These are phyloP conservation scores for Xestobium rufovillosum DNA, from an alignment of 2,888 invertebrate genomes.

Conservation along the genomic window DNA sequence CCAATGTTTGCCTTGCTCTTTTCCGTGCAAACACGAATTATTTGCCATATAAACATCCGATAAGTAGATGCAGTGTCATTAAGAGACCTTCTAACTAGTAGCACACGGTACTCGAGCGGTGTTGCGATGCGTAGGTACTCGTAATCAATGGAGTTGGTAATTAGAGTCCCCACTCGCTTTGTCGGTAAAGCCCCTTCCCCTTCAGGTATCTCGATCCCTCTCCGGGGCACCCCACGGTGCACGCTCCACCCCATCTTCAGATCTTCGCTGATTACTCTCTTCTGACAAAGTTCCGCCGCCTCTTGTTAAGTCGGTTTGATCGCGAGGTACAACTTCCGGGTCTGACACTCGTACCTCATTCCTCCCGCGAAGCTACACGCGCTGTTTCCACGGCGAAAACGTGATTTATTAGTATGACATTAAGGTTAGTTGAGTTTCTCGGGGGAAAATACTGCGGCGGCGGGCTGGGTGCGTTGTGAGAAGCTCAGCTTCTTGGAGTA, in stretches of 20 bases:
- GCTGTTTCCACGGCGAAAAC: slow-evolving; percentile 9
- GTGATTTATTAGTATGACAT: slow-evolving; percentile 16
- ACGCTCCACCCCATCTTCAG: slow-evolving; percentile 33
- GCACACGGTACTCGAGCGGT: too few species aligned
- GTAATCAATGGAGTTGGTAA: slow-evolving; percentile 25
- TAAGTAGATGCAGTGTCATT: too few species aligned
- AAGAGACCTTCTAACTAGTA: too few species aligned
- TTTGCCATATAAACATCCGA: too few species aligned
- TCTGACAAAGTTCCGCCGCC: slow-evolving; percentile 31
- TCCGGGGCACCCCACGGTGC: slow-evolving; percentile 40
- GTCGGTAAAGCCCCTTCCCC: slow-evolving; percentile 32
- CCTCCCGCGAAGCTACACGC: slow-evolving; percentile 16
- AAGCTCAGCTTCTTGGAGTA: not conserved
- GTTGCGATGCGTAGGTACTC: too few species aligned
- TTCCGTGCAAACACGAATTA: too few species aligned
- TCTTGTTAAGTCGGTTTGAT: slow-evolving; percentile 31
- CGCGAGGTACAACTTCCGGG: slow-evolving; percentile 31
- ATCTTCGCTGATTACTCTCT: slow-evolving; percentile 35
- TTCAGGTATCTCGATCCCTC: slow-evolving; percentile 26
- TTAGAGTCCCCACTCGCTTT: slow-evolving; percentile 41
- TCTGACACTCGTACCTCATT: slow-evolving; percentile 18
- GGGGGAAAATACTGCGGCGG: slow-evolving; percentile 5
- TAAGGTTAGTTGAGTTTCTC: not conserved
- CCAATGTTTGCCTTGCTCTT: too few species aligned
- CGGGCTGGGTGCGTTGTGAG: not conserved